phyloP scores from a whole-genome alignment of 2,113 vertebrate species.

The Pimephales promelas region DNA sequence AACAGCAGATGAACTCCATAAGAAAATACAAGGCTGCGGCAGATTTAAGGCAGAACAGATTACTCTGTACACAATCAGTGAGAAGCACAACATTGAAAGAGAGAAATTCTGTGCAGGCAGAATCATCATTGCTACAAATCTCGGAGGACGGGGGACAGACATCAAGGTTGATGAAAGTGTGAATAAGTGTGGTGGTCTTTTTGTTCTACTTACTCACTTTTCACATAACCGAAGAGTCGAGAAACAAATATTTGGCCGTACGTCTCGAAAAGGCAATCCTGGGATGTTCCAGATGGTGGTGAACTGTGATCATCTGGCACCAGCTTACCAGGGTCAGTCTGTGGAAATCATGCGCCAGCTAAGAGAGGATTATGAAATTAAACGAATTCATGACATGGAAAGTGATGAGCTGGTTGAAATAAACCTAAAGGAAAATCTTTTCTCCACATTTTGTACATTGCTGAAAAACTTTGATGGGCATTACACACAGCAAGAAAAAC shows the following conservation, averaged over 20 bases:
- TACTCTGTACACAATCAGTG: constrained; percentile 56
- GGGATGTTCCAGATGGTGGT: constrained; percentile 56
- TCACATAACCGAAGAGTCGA: constrained; percentile 49
- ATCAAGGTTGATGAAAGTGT: constrained; percentile 50
- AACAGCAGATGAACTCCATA: background rate
- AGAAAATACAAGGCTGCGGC: background rate
- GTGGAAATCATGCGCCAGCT: constrained; percentile 47
- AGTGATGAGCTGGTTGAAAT: constrained; percentile 42
- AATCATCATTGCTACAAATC: constrained; percentile 52
- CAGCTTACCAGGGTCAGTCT: constrained; percentile 45
- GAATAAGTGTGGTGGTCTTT: constrained; percentile 51
- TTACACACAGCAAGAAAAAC: background rate
- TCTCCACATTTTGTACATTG: background rate
- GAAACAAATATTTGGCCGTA: constrained; percentile 55
- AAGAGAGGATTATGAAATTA: constrained; percentile 44
- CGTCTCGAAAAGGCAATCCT: constrained; percentile 52
- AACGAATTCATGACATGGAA: constrained; percentile 42
- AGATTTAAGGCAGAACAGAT: constrained; percentile 5
- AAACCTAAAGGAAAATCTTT: background rate
- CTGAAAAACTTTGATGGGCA: background rate
- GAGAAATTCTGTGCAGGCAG: constrained; percentile 38
- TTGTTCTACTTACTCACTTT: constrained; percentile 55
- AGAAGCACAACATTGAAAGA: constrained; percentile 51
- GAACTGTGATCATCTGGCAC: constrained; percentile 34
- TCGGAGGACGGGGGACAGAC: constrained; percentile 53